These are phyloP conservation scores for Beris morrisii DNA, from an alignment of 2,888 invertebrate species.

Conservation along the genomic window DNA sequence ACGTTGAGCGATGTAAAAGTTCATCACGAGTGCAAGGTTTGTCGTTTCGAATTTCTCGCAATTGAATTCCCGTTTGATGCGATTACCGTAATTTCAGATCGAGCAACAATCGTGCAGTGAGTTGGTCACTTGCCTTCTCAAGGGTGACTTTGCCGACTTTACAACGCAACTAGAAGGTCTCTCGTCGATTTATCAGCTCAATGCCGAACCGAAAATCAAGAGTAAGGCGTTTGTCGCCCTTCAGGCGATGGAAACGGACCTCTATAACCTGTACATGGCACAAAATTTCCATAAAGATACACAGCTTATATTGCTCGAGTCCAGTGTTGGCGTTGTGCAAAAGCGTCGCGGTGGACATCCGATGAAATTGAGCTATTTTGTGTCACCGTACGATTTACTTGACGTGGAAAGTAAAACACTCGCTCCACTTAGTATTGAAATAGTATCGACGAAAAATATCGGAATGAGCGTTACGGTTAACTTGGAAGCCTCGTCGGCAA, in stretches of 20 bases:
- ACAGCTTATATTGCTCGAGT: slow-evolving; percentile 75
- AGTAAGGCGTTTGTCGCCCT: slow-evolving; percentile 91
- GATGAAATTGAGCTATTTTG: slow-evolving; percentile 91
- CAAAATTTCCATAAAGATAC: slow-evolving; percentile 73
- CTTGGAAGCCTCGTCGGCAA: slow-evolving; percentile 86
- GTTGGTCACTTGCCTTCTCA: slow-evolving; percentile 77
- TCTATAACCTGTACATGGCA: slow-evolving; percentile 76
- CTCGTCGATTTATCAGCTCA: slow-evolving; percentile 88
- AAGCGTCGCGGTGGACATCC: slow-evolving; percentile 87
- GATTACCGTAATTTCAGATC: slow-evolving; percentile 50
- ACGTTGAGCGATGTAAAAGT: slow-evolving; percentile 86
- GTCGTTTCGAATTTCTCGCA: not conserved
- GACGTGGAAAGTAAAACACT: slow-evolving; percentile 73
- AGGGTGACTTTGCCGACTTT: slow-evolving; percentile 89
- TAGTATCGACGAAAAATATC: slow-evolving; percentile 68
- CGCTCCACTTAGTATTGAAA: slow-evolving; percentile 74
- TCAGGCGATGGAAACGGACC: slow-evolving; percentile 87
- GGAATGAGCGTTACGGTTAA: slow-evolving; percentile 89
- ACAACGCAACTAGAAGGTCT: slow-evolving; percentile 90
- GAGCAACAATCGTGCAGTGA: slow-evolving; percentile 87
- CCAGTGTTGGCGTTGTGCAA: slow-evolving; percentile 84
- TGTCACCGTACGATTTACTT: slow-evolving; percentile 88
- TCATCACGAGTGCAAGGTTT: slow-evolving; percentile 84
- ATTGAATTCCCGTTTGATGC: not conserved
- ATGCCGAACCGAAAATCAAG: slow-evolving; percentile 93